phyloP scores from a whole-genome alignment of 2,888 invertebrate genomes.

The Dynastes maya region DNA sequence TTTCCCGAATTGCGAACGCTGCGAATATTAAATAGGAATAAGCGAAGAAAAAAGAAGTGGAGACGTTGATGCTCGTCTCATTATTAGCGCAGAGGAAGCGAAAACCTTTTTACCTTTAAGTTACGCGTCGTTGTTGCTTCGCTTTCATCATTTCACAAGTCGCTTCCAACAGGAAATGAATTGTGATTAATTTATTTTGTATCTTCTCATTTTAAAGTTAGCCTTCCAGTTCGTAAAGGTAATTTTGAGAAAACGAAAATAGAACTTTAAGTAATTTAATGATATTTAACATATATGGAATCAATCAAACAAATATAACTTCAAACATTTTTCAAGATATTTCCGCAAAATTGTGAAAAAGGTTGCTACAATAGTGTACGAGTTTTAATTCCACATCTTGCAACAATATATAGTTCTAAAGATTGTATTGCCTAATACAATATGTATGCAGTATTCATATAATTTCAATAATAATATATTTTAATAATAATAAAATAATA shows the following conservation, averaged over 20 bases:
- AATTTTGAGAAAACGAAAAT: not conserved
- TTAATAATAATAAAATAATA: no score
- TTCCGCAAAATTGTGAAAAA: no score
- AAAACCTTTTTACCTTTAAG: conserved; percentile 31
- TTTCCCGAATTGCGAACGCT: conserved; percentile 44
- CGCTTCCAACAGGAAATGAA: conserved; percentile 17
- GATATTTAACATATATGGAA: no score
- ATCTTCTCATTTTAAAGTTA: not conserved
- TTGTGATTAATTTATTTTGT: conserved; percentile 21
- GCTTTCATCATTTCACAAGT: conserved; percentile 24
- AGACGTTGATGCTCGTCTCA: conserved; percentile 34
- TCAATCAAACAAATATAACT: no score
- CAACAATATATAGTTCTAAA: no score
- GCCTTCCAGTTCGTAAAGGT: not conserved
- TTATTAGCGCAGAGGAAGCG: conserved; percentile 43
- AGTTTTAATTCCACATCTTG: no score
- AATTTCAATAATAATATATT: no score
- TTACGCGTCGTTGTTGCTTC: conserved; percentile 15
- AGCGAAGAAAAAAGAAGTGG: not conserved
- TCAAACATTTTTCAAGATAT: no score
- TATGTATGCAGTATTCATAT: no score
- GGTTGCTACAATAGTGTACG: no score
- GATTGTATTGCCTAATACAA: no score
- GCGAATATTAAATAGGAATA: conserved; percentile 41
- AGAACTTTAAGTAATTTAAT: not conserved